These are phyloP conservation scores for Acanthochromis polyacanthus DNA, from an alignment of 2,113 vertebrate genomes.

Conservation along the genomic window DNA sequence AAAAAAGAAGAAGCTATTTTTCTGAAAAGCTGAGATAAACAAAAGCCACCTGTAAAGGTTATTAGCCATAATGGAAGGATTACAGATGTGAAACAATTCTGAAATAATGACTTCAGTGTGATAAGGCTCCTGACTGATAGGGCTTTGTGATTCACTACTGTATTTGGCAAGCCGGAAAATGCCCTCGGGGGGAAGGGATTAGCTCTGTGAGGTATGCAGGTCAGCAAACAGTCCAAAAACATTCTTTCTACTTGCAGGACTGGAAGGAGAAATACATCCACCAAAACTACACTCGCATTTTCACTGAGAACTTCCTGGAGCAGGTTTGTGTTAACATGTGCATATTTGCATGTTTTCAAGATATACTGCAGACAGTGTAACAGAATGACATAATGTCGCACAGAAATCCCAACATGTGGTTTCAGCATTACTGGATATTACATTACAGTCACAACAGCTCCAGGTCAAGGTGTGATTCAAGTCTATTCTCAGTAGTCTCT, in stretches of 20 bases:
- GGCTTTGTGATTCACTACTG: slow-evolving; percentile 30
- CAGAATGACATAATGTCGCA: slow-evolving; percentile 27
- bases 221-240: slow-evolving; percentile 38
- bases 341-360: slow-evolving; percentile 57
- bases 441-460: slow-evolving; percentile 32
- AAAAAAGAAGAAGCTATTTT: background rate
- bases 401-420: slow-evolving; percentile 60
- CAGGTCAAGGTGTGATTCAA: slow-evolving; percentile 36
- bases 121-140: slow-evolving; percentile 48
- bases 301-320: slow-evolving; percentile 94
- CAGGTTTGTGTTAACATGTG: slow-evolving; percentile 84
- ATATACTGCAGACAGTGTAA: background rate
- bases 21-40: slow-evolving; percentile 43
- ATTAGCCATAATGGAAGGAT: slow-evolving; percentile 49
- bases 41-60: slow-evolving; percentile 49
- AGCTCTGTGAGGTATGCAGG: slow-evolving; percentile 59
- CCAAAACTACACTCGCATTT: slow-evolving; percentile 93
- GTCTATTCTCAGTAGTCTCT: slow-evolving; percentile 34
- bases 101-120: slow-evolving; percentile 40
- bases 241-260: slow-evolving; percentile 84
- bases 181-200: slow-evolving; percentile 48
- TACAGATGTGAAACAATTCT: slow-evolving; percentile 32
- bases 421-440: slow-evolving; percentile 40
- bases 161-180: slow-evolving; percentile 20
- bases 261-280: slow-evolving; percentile 99